Base-by-base conservation (phyloP, 1,140 invertebrate genomes). In the Bombus haemorrhoidalis region DNA sequence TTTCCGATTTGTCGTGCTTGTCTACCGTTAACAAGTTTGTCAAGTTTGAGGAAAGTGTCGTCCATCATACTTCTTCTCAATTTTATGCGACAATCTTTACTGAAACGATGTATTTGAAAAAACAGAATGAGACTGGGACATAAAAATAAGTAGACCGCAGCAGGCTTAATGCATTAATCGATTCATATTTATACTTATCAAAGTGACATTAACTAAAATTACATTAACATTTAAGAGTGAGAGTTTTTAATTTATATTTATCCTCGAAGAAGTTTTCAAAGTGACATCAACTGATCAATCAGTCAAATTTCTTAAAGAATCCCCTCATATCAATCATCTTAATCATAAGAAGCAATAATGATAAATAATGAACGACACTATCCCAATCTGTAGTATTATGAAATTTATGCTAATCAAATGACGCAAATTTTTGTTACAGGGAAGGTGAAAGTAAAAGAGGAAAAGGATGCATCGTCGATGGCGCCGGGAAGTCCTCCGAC, bases 401-500 rank as follows among this genome's bases (percentile, higher is more conserved):
- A 62, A 62, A n/a, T 62, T 62, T 62, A 10, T n/a, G 28, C 59
- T 13, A 62, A 62, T 28, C 9, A 43, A 72, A 72, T 18, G 13
- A 62, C 28, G 22, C 3, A 34, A 32, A 10, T 62, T n/a, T 59
- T 5, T 59, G 53, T 94, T 92, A 6, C 91, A 95, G 95, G 91
- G 57, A 94, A 93, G 87, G 90, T 94, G 39, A 94, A 91, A 79
- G 91, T 94, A 25, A 95, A 95, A 76, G 94, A 95, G 62, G 94
- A 95, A 47, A 95, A 95, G 81, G 94, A 95, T 64, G 92, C 94
- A 0, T 94, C 94, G 53, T 94, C 94, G 72, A 95, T 93, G 90
- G 94, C 94, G 43, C 94, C 95, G 53, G 95, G 94, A 81, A 95
- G 95, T 92, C 95, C 95, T 3, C 95, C 95, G 37, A 95, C 95